Conservation (phyloP, 2,797 vertebrate species). For the Micrastur ruficollis region DNA sequence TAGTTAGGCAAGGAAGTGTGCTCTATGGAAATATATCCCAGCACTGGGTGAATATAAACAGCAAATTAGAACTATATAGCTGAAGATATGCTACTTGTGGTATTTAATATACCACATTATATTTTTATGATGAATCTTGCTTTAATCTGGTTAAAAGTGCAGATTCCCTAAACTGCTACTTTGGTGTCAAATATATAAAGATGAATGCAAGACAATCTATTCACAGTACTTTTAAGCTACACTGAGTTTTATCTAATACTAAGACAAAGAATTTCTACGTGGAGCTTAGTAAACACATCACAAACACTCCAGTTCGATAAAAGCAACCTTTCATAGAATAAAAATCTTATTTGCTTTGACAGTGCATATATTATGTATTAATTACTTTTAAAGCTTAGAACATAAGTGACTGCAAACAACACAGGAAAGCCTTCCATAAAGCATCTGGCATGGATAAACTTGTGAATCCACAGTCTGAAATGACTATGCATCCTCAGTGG, state of each 20-base stretch:
- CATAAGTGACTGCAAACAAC: neutral
- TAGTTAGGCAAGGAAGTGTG: neutral
- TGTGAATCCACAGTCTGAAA: neutral
- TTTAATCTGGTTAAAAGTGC: neutral
- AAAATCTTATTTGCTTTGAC: neutral
- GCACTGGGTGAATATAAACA: neutral
- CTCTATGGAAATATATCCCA: neutral
- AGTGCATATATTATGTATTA: neutral
- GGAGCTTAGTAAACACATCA: neutral
- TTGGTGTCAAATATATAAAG: neutral
- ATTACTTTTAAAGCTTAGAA: neutral
- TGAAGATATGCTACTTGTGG: neutral
- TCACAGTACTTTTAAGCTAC: neutral
- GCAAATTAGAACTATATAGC: neutral
- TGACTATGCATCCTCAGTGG: neutral
- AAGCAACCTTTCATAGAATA: neutral
- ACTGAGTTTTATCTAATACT: neutral
- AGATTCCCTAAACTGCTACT: neutral
- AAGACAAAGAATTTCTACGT: neutral
- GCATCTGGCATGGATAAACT: neutral
- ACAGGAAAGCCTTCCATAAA: neutral
- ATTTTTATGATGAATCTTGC: neutral
- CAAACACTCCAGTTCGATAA: neutral
- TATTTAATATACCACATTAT: neutral
- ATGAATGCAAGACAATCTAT: neutral